Percentiles rank a stretch among this genome's conserved stretches.
These are phyloP conservation scores for Synergus laeviventris DNA, from an alignment of 2,888 invertebrate species.

Conservation along the genomic window DNA sequence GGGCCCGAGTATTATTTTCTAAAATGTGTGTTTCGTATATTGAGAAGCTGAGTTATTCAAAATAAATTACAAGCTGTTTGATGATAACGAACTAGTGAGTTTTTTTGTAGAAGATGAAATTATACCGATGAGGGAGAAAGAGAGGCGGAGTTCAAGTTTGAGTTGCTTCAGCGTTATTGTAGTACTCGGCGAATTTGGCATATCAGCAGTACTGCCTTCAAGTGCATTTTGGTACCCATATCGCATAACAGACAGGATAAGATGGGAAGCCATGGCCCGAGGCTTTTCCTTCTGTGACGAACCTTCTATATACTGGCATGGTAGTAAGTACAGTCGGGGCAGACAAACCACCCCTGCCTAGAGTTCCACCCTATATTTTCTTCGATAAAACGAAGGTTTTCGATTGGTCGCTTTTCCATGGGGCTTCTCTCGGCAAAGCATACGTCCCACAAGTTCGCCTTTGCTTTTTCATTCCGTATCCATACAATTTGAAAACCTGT, in stretches of 20 bases:
- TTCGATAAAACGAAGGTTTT: conserved; percentile 60
- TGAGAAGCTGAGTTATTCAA: too few relatives aligned
- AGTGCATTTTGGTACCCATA: conserved; percentile 68
- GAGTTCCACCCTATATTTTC: conserved; percentile 52
- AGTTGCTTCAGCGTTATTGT: conserved; percentile 23
- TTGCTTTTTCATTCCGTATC: conserved; percentile 23
- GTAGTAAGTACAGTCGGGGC: conserved; percentile 59
- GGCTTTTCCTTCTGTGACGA: conserved; percentile 65
- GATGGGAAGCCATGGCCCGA: conserved; percentile 71
- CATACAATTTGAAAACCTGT: conserved; percentile 29
- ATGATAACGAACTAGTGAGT: background rate
- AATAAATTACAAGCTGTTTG: too few relatives aligned
- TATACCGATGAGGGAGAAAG: background rate
- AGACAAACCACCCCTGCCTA: conserved; percentile 47
- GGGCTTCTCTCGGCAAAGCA: conserved; percentile 37
- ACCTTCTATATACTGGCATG: conserved; percentile 49
- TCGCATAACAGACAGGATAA: conserved; percentile 67
- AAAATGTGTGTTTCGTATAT: too few relatives aligned
- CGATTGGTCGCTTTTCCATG: conserved; percentile 58
- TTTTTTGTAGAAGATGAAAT: background rate
- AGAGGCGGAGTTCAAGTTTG: background rate
- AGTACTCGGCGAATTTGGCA: conserved; percentile 28
- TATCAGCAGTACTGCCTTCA: conserved; percentile 38
- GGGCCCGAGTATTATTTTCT: background rate
- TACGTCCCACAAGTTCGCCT: conserved; percentile 36